Percentiles rank a stretch among this genome's conserved stretches.
Evolutionary conservation across 2,113 vertebrate genomes (phyloP).

Genomic region (Rhinolophus sinicus): DNA sequence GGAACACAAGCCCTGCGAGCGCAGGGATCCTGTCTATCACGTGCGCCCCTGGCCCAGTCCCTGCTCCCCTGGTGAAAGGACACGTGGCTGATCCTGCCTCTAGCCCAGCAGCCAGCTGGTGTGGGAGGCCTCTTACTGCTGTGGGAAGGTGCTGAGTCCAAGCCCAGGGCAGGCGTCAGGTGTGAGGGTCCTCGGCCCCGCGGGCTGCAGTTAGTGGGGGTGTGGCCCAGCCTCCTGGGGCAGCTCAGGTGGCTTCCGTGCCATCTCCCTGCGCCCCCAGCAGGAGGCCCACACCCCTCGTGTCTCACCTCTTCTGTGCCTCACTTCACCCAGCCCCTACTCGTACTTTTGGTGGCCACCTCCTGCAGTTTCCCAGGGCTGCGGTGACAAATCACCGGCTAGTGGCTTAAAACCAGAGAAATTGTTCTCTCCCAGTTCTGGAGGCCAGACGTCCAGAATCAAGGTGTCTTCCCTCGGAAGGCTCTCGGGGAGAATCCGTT

Average conservation of each 20-base stretch:
- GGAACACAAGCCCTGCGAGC: not conserved
- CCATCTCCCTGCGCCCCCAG: not conserved
- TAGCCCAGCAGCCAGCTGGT: too few relatives aligned
- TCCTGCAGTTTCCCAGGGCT: not conserved
- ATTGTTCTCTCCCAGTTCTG: not conserved
- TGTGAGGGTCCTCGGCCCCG: too few relatives aligned
- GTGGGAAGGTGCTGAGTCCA: too few relatives aligned
- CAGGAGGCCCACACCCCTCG: fast-evolving
- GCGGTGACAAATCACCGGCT: not conserved
- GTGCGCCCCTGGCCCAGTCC: not conserved
- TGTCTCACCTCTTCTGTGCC: too few relatives aligned
- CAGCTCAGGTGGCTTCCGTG: not conserved
- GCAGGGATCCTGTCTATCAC: not conserved
- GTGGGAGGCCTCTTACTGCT: not conserved
- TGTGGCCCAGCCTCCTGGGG: not conserved
- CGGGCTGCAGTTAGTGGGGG: too few relatives aligned
- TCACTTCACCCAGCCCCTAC: not conserved
- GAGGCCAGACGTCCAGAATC: not conserved
- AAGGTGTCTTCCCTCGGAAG: not conserved
- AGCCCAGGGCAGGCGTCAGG: not conserved
- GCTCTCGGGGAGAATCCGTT: not conserved
- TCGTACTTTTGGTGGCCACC: not conserved
- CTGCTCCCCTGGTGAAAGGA: not conserved
- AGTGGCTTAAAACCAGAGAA: not conserved
- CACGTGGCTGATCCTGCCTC: not conserved